Conservation (phyloP, 2,113 vertebrate genomes). For the Sebastes schlegelii region DNA sequence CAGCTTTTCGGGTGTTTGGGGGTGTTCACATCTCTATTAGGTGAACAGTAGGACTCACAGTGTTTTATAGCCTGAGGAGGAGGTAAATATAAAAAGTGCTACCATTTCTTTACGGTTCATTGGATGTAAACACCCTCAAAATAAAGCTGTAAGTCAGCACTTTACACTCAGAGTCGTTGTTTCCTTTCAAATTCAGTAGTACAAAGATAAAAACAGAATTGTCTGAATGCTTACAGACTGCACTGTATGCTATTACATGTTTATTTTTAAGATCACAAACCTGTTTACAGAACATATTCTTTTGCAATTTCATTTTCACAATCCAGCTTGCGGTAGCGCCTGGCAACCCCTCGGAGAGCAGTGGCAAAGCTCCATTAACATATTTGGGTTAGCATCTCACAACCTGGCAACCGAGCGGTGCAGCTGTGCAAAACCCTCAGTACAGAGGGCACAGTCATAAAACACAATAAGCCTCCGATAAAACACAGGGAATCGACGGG, state of each 20-base stretch:
- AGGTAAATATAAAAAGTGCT: neutral
- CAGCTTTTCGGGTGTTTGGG: constrained; percentile 25
- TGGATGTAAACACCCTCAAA: constrained; percentile 20
- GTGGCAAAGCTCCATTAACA: constrained; percentile 56
- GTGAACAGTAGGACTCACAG: neutral
- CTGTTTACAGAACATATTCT: constrained; percentile 26
- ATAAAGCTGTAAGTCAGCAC: constrained; percentile 22
- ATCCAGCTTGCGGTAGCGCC: constrained; percentile 35
- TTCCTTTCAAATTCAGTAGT: neutral
- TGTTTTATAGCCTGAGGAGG: neutral
- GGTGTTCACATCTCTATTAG: constrained; percentile 16
- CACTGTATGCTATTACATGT: constrained; percentile 1
- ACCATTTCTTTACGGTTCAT: neutral
- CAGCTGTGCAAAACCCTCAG: constrained; percentile 58
- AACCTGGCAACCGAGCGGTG: constrained; percentile 64
- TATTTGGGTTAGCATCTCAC: constrained; percentile 60
- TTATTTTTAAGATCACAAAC: constrained; percentile 36
- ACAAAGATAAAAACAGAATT: neutral
- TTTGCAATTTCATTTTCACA: constrained; percentile 43
- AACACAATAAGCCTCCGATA: constrained; percentile 43
- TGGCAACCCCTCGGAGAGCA: constrained; percentile 53
- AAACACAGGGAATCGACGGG: constrained; percentile 35
- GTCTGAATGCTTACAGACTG: constrained; percentile 7
- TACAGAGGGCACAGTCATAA: constrained; percentile 45
- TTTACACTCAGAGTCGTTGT: constrained; percentile 13